phyloP scores from a whole-genome alignment of 2,113 vertebrate genomes.

The Lophochroa leadbeateri region DNA sequence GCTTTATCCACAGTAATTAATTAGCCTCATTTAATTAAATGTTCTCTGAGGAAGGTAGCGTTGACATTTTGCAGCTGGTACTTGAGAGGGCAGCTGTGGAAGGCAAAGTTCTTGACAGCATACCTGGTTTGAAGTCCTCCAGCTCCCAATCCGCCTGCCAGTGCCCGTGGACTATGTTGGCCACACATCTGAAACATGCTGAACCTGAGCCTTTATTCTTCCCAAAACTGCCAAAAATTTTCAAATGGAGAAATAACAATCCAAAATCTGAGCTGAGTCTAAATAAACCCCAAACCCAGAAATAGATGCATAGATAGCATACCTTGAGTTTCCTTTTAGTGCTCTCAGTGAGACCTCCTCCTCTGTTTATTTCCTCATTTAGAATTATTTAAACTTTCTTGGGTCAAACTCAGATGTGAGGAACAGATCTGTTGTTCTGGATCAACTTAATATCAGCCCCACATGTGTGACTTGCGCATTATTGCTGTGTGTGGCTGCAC shows the following conservation, averaged over 20 bases:
- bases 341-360: neutral
- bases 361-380: neutral
- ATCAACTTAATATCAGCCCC: neutral
- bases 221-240: neutral
- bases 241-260: neutral
- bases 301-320: neutral
- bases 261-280: neutral
- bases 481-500: neutral
- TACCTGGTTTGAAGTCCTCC: neutral
- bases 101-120: neutral
- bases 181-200: accelerated
- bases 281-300: neutral
- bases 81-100: neutral
- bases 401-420: neutral
- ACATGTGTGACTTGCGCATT: neutral
- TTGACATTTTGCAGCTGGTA: conserved; percentile 18
- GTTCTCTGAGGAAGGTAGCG: conserved; percentile 16
- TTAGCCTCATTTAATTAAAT: conserved; percentile 22
- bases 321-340: neutral
- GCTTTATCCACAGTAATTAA: conserved; percentile 43
- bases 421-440: neutral
- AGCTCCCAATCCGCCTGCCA: neutral
- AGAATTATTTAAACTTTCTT: neutral
- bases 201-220: neutral
- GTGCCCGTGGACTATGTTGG: accelerated